phyloP scores from a whole-genome alignment of 2,113 vertebrate genomes.

The Sus scrofa region DNA sequence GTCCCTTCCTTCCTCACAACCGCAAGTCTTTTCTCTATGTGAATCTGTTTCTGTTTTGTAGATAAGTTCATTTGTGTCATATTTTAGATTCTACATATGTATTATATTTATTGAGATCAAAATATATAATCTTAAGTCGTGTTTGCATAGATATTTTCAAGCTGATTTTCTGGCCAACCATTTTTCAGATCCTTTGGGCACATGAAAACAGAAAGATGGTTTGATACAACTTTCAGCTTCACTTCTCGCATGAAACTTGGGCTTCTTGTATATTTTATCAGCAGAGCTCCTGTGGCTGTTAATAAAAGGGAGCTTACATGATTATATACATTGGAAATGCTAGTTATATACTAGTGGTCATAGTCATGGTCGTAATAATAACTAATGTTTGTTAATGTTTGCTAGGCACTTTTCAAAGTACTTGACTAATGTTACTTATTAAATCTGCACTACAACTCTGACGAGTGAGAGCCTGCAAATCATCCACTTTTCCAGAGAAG shows the following conservation, averaged over 20 bases:
- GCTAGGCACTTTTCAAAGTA: not conserved
- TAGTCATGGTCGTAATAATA: not conserved
- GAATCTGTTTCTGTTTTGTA: too few species aligned
- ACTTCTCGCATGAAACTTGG: not conserved
- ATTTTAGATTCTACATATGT: not conserved
- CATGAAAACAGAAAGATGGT: not conserved
- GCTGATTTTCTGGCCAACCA: not conserved
- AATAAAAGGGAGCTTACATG: not conserved
- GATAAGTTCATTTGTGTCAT: too few species aligned
- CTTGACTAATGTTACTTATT: not conserved
- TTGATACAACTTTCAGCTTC: not conserved
- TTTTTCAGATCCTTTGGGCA: not conserved
- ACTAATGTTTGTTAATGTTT: conserved; percentile 28
- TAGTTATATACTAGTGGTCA: not conserved
- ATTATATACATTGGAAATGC: conserved; percentile 1
- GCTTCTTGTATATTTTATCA: not conserved
- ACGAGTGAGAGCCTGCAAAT: not conserved
- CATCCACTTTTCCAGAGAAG: not conserved
- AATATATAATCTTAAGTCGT: not conserved
- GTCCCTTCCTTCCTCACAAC: too few species aligned
- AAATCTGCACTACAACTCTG: not conserved
- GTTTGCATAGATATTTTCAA: not conserved
- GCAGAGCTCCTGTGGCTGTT: not conserved
- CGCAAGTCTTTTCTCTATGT: too few species aligned
- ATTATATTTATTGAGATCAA: not conserved